Base-by-base conservation (phyloP, 1,140 invertebrate species). In the Zaprionus tsacasi region DNA sequence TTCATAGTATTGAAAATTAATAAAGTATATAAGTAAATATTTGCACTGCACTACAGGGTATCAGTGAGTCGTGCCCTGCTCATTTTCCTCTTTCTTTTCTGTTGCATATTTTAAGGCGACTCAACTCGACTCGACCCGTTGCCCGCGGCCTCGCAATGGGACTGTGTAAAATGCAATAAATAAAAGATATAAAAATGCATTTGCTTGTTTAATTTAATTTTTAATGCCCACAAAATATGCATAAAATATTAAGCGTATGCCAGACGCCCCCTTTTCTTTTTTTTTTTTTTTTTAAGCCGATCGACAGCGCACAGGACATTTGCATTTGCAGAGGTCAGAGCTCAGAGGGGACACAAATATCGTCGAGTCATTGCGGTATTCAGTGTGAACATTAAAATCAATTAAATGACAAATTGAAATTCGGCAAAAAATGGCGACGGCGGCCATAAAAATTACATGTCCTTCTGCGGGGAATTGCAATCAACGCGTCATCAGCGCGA, bases 401-500 rank as follows among this genome's bases (percentile, higher is more conserved):
- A 88, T 88, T 88, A 88, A 88, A 88, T 89, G 83, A 89, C 83
- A 88, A 88, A 88, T 88, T 88, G 83, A 88, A 76, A 89, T 88
- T 88, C 83, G 70, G 67, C 64, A 88, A 88, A 89, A 88, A 88
- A 83, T 80, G 83, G 80, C 40, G 40, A 45, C 38, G n/a, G n/a
- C 83, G 78, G 58, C 40, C 78, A 88, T 88, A 88, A 88, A 88
- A 88, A 88, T 88, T 88, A 88, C 80, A 88, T 89, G 81, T 81
- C 80, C 83, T 88, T 80, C 77, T 83, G 85, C 83, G 70, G 85
- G 83, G 83, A 88, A 89, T 88, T 83, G 83, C 83, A 88, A 88
- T 88, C 83, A 88, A 83, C 83, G 83, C 80, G 83, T 80, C 80
- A 88, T 88, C 82, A 79, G 68, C 60, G 65, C 57, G 73, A 89